phyloP scores from a whole-genome alignment of 2,113 vertebrate species.

The Laticauda laticaudata region DNA sequence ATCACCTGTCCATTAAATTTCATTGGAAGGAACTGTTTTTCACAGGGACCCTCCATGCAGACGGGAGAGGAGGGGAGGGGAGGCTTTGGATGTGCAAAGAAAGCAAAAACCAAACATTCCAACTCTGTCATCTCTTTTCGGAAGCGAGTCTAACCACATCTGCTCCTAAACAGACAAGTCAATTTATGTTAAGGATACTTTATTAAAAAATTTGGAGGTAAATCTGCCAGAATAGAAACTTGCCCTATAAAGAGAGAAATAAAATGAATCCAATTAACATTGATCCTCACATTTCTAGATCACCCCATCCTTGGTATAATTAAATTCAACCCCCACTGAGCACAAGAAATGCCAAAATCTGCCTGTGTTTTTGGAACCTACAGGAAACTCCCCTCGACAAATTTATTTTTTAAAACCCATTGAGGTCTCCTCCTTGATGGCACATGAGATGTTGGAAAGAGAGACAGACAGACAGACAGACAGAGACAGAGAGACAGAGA shows the following conservation, averaged over 20 bases:
- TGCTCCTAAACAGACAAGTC: not conserved
- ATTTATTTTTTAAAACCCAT: not conserved
- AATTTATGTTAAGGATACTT: not conserved
- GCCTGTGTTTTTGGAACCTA: no score
- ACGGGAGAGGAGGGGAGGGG: rapidly evolving
- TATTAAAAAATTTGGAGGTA: not conserved
- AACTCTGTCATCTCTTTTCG: not conserved
- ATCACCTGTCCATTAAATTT: not conserved
- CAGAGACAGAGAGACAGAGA: no score
- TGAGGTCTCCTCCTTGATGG: not conserved
- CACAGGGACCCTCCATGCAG: no score
- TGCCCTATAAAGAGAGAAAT: not conserved
- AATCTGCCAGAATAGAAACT: not conserved
- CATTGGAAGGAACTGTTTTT: not conserved
- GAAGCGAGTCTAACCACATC: not conserved
- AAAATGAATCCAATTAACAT: not conserved
- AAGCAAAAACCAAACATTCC: not conserved
- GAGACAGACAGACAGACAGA: no score
- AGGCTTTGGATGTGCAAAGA: not conserved
- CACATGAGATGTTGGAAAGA: not conserved
- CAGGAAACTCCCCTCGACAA: no score
- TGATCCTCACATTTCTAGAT: not conserved
- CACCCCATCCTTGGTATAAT: not conserved
- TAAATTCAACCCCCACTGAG: not conserved
- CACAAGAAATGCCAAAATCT: no score